A percentile compares a stretch with the other conserved stretches of the same genome.
Evolutionary conservation across 1,140 invertebrate genomes (phyloP).

Genomic region (Globodera ellingtonae): DNA sequence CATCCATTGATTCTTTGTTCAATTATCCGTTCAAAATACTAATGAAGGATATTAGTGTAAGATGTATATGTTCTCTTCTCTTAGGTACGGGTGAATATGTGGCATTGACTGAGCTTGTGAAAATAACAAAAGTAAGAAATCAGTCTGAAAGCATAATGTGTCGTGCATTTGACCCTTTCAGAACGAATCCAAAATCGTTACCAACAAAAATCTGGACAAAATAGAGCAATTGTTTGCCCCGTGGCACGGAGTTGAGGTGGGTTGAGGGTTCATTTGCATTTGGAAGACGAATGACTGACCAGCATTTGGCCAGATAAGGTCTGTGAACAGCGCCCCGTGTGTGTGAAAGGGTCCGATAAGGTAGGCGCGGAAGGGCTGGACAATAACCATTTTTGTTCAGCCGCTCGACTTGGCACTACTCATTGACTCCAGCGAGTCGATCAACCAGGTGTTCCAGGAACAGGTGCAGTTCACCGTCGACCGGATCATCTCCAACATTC

Average conservation of each 20-base stretch:
- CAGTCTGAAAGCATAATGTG: neutral
- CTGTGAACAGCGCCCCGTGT: constrained; percentile 58
- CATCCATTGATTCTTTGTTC: too few species aligned
- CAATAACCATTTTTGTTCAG: constrained; percentile 45
- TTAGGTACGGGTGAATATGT: constrained; percentile 61
- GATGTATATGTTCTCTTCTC: neutral
- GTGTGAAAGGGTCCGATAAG: constrained; percentile 6
- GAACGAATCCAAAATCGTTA: constrained; percentile 58
- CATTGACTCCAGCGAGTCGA: constrained; percentile 63
- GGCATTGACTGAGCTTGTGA: constrained; percentile 59
- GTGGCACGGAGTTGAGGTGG: constrained; percentile 56
- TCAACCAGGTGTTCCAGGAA: constrained; percentile 58
- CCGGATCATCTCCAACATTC: constrained; percentile 59
- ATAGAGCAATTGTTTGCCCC: constrained; percentile 58
- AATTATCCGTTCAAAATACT: too few species aligned
- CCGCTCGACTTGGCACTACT: constrained; percentile 58
- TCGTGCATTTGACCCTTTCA: constrained; percentile 23
- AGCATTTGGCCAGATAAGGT: constrained; percentile 28
- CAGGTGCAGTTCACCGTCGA: constrained; percentile 59
- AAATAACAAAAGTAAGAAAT: constrained; percentile 56
- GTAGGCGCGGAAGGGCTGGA: neutral
- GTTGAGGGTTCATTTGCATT: neutral
- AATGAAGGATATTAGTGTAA: neutral
- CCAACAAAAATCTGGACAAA: constrained; percentile 60
- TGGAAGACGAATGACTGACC: neutral